Percentiles rank a stretch among this genome's conserved stretches.
Evolutionary conservation across 2,797 vertebrate species (phyloP).

Genomic region (Malurus leucopterus): DNA sequence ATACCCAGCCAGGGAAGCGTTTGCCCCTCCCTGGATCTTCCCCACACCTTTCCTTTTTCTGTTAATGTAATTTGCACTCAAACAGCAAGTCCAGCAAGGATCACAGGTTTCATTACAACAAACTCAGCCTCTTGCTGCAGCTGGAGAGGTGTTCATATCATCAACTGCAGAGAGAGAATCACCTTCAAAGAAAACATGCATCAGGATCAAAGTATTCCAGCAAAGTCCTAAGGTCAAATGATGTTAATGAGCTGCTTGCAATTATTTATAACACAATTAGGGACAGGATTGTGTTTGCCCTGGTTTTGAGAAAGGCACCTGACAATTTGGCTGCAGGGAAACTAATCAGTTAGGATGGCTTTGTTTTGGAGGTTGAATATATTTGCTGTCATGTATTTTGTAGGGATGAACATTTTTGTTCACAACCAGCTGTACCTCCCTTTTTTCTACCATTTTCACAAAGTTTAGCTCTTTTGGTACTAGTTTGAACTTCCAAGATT

Average conservation of each 20-base stretch:
- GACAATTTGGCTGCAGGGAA: not conserved
- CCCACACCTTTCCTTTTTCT: not conserved
- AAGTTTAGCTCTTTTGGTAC: not conserved
- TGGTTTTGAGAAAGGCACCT: not conserved
- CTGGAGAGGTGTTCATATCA: not conserved
- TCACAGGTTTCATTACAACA: not conserved
- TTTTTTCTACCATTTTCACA: not conserved
- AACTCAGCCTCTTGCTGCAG: not conserved
- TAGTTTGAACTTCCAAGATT: not conserved
- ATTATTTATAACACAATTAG: not conserved
- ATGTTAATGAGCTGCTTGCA: conserved; percentile 29
- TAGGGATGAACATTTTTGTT: not conserved
- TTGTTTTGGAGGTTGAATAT: not conserved
- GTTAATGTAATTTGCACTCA: not conserved
- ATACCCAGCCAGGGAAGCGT: not conserved
- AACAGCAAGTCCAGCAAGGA: not conserved
- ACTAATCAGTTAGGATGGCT: not conserved
- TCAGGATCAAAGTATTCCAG: not conserved
- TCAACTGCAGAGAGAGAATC: not conserved
- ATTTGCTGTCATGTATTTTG: not conserved
- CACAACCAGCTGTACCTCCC: not conserved
- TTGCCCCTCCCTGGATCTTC: not conserved
- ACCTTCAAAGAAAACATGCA: not conserved
- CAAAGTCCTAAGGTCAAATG: not conserved
- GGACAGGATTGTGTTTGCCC: not conserved